Conservation (phyloP, 2,797 vertebrate genomes). For the Crocodylus rhombifer region DNA sequence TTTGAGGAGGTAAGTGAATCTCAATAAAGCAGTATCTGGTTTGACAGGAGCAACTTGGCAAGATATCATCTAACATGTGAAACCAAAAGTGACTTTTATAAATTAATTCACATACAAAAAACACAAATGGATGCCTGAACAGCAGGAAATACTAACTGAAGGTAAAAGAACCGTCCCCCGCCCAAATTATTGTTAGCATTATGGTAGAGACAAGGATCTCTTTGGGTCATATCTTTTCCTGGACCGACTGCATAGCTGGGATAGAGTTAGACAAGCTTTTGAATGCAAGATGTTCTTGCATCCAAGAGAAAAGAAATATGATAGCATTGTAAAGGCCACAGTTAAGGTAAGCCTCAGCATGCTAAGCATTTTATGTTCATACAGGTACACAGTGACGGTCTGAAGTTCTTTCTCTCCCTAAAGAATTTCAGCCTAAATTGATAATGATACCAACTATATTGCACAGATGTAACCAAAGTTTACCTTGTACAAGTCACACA, state of each 20-base stretch:
- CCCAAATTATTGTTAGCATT: too few species aligned
- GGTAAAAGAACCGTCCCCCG: too few species aligned
- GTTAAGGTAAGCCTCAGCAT: not conserved
- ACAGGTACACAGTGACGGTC: not conserved
- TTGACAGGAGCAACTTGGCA: not conserved
- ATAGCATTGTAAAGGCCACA: not conserved
- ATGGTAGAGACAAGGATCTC: too few species aligned
- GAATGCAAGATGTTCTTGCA: too few species aligned
- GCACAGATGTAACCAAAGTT: not conserved
- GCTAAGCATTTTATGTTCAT: not conserved
- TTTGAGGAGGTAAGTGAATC: not conserved
- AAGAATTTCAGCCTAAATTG: not conserved
- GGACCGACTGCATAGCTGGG: too few species aligned
- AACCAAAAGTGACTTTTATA: not conserved
- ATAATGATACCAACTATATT: not conserved
- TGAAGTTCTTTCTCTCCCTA: not conserved
- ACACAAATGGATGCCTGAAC: not conserved
- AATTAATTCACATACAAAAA: not conserved
- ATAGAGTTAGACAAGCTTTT: too few species aligned
- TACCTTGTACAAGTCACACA: not conserved
- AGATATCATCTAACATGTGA: too few species aligned
- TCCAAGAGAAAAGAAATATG: not conserved
- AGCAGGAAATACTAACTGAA: not conserved
- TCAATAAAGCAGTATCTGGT: not conserved
- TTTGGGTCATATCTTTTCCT: too few species aligned